Evolutionary conservation across 2,888 invertebrate genomes (phyloP).

Genomic region (Scelioninae gen. 2): DNA sequence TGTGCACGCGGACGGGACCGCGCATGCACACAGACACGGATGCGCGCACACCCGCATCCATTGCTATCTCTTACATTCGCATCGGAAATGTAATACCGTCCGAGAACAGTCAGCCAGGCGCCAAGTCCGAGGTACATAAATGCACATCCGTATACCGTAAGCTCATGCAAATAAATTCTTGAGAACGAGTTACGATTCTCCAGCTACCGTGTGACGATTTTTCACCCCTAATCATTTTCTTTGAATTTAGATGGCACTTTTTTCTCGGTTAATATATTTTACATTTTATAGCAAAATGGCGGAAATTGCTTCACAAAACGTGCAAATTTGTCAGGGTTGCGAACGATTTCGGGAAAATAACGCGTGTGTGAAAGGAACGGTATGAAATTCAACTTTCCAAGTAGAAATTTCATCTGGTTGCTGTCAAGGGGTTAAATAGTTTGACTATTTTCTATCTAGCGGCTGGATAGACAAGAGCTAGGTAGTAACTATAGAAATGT

Average conservation of each 20-base stretch:
- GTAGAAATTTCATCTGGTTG: too few relatives aligned
- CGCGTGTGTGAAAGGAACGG: background rate
- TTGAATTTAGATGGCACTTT: conserved; percentile 27
- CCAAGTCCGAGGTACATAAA: conserved; percentile 56
- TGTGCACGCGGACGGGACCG: too few relatives aligned
- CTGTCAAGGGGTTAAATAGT: too few relatives aligned
- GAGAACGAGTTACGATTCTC: conserved; percentile 47
- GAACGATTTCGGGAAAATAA: too few relatives aligned
- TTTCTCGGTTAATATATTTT: conserved; percentile 23
- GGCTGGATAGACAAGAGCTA: too few relatives aligned
- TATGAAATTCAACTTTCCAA: background rate
- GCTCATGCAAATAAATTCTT: conserved; percentile 55
- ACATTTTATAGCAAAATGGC: conserved; percentile 16
- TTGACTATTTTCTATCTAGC: too few relatives aligned
- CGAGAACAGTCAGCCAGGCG: conserved; percentile 60
- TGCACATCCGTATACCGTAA: conserved; percentile 51
- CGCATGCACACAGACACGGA: conserved; percentile 1
- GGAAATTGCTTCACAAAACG: conserved; percentile 12
- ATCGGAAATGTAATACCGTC: conserved; percentile 58
- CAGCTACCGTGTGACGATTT: conserved; percentile 34
- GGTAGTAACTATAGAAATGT: too few relatives aligned
- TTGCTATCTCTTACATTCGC: conserved; percentile 52
- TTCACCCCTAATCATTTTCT: conserved; percentile 50
- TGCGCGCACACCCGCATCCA: conserved; percentile 4
- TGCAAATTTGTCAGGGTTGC: background rate